phyloP scores from a whole-genome alignment of 1,140 invertebrate genomes.

The Apocrypta bakeri region DNA sequence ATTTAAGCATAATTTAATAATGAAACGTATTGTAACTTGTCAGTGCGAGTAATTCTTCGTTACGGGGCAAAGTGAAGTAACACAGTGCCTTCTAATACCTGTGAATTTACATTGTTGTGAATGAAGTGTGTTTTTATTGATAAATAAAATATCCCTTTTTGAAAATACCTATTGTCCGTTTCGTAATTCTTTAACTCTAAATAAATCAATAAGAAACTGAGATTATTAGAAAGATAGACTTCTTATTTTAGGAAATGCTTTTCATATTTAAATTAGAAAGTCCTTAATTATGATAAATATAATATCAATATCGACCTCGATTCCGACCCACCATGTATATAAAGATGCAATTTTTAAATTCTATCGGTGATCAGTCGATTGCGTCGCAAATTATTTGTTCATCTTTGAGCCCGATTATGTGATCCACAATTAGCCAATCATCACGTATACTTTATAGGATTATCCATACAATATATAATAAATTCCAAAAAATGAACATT shows the following conservation, averaged over 20 bases:
- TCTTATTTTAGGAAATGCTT: too few species aligned
- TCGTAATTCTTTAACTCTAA: neutral
- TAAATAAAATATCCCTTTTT: conserved; percentile 42
- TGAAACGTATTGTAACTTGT: neutral
- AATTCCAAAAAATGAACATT: too few species aligned
- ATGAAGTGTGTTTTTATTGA: conserved; percentile 36
- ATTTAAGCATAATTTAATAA: conserved; percentile 38
- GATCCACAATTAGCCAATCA: neutral
- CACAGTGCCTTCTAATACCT: conserved; percentile 45
- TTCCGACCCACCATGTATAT: too few species aligned
- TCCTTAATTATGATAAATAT: too few species aligned
- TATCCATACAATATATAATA: too few species aligned
- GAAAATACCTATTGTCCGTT: neutral
- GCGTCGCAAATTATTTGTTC: neutral
- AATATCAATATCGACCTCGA: too few species aligned
- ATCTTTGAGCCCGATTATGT: neutral
- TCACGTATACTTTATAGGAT: too few species aligned
- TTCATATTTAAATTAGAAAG: neutral
- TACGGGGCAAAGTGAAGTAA: conserved; percentile 22
- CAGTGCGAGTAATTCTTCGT: neutral
- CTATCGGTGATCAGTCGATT: too few species aligned
- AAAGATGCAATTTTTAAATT: too few species aligned
- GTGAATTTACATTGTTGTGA: conserved; percentile 35
- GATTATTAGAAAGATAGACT: too few species aligned
- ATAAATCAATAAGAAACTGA: too few species aligned